Evolutionary conservation across 1,140 invertebrate species (phyloP).

Genomic region (Drosophila albomicans): DNA sequence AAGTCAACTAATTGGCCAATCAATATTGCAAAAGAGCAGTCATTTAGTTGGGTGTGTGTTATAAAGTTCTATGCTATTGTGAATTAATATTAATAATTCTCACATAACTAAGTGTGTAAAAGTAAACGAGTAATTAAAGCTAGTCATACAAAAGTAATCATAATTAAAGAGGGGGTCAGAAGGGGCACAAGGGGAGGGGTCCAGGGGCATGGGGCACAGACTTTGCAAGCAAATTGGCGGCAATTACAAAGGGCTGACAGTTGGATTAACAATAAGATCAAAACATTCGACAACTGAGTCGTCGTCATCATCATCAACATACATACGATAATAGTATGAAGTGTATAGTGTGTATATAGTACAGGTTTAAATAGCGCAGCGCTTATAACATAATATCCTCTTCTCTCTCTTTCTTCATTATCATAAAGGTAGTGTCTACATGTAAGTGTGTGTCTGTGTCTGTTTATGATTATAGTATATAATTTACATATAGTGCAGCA

Average conservation of each 20-base stretch:
- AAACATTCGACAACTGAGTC: slow-evolving; percentile 57
- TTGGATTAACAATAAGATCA: slow-evolving; percentile 54
- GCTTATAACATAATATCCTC: slow-evolving; percentile 59
- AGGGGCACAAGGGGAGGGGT: slow-evolving; percentile 8
- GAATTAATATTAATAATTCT: slow-evolving; percentile 79
- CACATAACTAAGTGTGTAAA: slow-evolving; percentile 74
- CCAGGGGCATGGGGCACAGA: slow-evolving; percentile 14
- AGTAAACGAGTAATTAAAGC: slow-evolving; percentile 68
- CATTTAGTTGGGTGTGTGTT: slow-evolving; percentile 35
- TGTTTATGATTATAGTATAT: slow-evolving; percentile 38
- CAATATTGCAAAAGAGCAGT: slow-evolving; percentile 45
- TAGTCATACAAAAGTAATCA: slow-evolving; percentile 72
- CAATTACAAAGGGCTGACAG: slow-evolving; percentile 56
- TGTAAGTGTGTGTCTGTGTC: slow-evolving; percentile 31
- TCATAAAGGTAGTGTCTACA: slow-evolving; percentile 54
- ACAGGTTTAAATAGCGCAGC: slow-evolving; percentile 77
- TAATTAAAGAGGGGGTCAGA: slow-evolving; percentile 41
- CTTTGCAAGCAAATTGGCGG: slow-evolving; percentile 73
- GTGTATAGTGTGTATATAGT: slow-evolving; percentile 40
- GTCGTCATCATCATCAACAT: slow-evolving; percentile 27
- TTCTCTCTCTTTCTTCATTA: slow-evolving; percentile 19
- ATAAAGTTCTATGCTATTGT: slow-evolving; percentile 16
- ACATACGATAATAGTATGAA: slow-evolving; percentile 49
- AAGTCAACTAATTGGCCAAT: slow-evolving; percentile 55
- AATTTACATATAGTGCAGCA: slow-evolving; percentile 63